A percentile compares a stretch with the other conserved stretches of the same genome.
phyloP scores from a whole-genome alignment of 2,888 invertebrate species.

The Drosophila dives region DNA sequence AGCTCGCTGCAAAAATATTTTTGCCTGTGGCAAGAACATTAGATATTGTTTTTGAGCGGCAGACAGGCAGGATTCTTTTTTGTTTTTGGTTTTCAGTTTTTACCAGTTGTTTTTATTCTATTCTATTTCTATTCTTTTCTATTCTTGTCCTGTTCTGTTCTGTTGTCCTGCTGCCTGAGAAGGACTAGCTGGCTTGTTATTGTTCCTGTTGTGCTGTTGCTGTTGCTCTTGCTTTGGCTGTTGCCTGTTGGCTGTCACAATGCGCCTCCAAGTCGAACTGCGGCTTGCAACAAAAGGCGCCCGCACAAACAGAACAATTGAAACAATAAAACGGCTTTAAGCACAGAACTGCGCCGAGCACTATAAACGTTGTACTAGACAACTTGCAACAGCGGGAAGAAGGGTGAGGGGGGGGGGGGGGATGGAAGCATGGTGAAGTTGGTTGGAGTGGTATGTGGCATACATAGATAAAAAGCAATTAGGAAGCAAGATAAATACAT shows the following conservation, averaged over 20 bases:
- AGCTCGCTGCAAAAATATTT: constrained; percentile 74
- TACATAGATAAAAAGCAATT: constrained; percentile 28
- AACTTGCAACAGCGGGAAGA: not conserved
- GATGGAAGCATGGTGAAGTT: not conserved
- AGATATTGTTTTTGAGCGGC: constrained; percentile 78
- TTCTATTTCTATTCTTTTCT: not conserved
- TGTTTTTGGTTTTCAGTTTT: constrained; percentile 60
- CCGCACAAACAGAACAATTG: constrained; percentile 69
- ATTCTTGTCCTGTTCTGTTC: constrained; percentile 23
- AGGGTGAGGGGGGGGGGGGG: not conserved
- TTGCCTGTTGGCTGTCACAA: constrained; percentile 55
- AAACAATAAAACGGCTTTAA: constrained; percentile 80
- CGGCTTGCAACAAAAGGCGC: constrained; percentile 64
- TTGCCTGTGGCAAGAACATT: constrained; percentile 73
- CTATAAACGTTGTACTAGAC: constrained; percentile 11
- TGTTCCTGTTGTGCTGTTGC: constrained; percentile 29
- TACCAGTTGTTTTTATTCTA: constrained; percentile 43
- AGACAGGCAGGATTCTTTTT: constrained; percentile 56
- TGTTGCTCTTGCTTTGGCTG: constrained; percentile 37
- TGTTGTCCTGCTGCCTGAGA: constrained; percentile 51
- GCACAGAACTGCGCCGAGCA: constrained; percentile 21
- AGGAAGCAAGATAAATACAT: constrained; percentile 15
- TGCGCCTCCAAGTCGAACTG: constrained; percentile 64
- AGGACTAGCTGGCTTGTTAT: constrained; percentile 42
- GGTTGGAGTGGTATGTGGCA: not conserved